phyloP scores from a whole-genome alignment of 2,113 vertebrate genomes.

The Lepidothrix coronata region DNA sequence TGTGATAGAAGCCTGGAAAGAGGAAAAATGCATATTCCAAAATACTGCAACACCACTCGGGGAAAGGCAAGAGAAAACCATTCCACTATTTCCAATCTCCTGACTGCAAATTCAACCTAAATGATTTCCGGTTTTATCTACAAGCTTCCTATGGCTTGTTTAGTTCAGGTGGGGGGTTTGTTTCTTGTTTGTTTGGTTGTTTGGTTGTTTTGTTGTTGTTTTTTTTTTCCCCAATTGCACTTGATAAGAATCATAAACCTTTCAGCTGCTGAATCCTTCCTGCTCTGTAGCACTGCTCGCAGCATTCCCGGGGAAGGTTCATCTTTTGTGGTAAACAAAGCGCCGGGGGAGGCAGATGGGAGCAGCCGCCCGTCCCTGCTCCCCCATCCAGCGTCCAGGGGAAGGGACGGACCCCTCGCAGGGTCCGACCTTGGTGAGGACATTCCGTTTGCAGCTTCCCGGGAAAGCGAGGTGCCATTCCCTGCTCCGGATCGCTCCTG shows the following conservation, averaged over 20 bases:
- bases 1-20: neutral
- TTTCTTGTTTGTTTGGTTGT: neutral
- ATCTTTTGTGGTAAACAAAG: slow-evolving; percentile 28
- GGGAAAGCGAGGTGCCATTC: neutral
- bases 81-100: neutral
- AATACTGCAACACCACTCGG: neutral
- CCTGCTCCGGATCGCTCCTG: neutral
- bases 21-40: neutral
- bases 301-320: neutral
- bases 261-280: neutral
- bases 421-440: neutral
- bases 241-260: neutral
- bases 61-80: neutral
- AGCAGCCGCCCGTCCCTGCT: neutral
- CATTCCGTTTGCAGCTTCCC: neutral
- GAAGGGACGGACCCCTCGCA: neutral
- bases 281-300: rapidly evolving
- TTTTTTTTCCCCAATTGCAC: neutral
- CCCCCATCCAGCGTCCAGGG: neutral
- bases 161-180: neutral
- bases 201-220: neutral
- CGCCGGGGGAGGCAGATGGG: neutral
- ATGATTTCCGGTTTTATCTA: neutral
- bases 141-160: neutral
- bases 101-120: neutral